Conservation (phyloP, 2,888 invertebrate genomes). For the Chloromyia formosa region DNA sequence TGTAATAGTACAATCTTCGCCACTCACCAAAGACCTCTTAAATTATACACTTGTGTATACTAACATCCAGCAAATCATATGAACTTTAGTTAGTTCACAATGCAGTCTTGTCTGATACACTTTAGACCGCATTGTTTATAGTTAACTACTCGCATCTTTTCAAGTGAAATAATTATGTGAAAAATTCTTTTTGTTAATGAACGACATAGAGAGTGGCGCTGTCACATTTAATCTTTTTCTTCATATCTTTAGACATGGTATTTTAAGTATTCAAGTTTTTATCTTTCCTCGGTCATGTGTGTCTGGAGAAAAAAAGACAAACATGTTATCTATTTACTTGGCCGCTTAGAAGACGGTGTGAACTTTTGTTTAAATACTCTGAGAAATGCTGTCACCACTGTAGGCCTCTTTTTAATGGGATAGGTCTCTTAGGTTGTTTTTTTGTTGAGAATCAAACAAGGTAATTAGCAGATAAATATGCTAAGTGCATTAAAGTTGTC, state of each 20-base stretch:
- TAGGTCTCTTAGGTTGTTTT: no score
- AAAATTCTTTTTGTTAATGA: slow-evolving; percentile 11
- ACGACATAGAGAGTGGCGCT: neutral
- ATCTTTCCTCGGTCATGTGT: neutral
- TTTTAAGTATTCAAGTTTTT: slow-evolving; percentile 5
- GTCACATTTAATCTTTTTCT: neutral
- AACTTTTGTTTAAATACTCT: slow-evolving; percentile 16
- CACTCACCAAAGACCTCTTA: no score
- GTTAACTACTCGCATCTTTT: neutral
- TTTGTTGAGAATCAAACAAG: no score
- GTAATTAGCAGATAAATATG: no score
- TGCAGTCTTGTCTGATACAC: neutral
- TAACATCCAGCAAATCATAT: no score
- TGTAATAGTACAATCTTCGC: no score
- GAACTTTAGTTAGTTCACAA: neutral
- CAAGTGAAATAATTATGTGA: slow-evolving; percentile 21
- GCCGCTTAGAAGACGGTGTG: slow-evolving; percentile 5
- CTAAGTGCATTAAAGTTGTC: no score
- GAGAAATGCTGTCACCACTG: no score
- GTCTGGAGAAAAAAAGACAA: neutral
- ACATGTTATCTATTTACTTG: slow-evolving; percentile 12
- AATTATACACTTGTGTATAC: no score
- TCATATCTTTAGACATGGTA: neutral
- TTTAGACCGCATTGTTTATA: neutral
- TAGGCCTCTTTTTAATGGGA: no score